Conservation (phyloP, 2,797 vertebrate genomes). For the Prionace glauca region DNA sequence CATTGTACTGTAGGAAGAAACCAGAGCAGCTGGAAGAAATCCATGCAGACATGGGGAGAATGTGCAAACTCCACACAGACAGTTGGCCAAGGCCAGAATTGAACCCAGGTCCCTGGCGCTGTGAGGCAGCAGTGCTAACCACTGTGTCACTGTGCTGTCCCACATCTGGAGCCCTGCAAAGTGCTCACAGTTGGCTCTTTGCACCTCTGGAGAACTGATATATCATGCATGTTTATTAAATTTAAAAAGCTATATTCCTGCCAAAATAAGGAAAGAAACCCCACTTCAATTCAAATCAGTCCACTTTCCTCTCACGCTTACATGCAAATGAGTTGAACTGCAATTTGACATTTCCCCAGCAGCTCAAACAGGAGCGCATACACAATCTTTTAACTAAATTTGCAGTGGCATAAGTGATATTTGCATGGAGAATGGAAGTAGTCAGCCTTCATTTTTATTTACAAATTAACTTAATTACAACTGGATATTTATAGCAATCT, state of each 20-base stretch:
- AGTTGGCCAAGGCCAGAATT: no score
- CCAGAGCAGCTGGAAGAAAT: no score
- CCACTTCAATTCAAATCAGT: not conserved
- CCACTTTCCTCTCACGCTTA: not conserved
- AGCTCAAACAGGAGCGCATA: not conserved
- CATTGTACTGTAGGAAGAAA: no score
- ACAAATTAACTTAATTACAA: slow-evolving; percentile 16
- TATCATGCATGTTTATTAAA: not conserved
- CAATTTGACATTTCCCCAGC: not conserved
- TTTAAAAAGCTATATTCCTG: slow-evolving; percentile 24
- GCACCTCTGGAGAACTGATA: not conserved
- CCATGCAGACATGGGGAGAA: no score
- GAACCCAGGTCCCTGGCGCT: no score
- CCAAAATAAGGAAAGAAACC: not conserved
- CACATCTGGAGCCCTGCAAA: not conserved
- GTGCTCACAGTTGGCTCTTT: not conserved
- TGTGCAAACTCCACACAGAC: no score
- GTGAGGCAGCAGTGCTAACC: no score
- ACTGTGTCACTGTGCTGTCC: no score
- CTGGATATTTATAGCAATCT: not conserved
- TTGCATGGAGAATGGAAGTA: slow-evolving; percentile 23
- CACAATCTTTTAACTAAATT: slow-evolving; percentile 24
- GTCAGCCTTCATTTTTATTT: slow-evolving; percentile 32
- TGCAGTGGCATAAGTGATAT: not conserved
- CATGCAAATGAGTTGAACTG: slow-evolving; percentile 13